Evolutionary conservation across 2,888 invertebrate species (phyloP).

Genomic region (Pandemis heparana): DNA sequence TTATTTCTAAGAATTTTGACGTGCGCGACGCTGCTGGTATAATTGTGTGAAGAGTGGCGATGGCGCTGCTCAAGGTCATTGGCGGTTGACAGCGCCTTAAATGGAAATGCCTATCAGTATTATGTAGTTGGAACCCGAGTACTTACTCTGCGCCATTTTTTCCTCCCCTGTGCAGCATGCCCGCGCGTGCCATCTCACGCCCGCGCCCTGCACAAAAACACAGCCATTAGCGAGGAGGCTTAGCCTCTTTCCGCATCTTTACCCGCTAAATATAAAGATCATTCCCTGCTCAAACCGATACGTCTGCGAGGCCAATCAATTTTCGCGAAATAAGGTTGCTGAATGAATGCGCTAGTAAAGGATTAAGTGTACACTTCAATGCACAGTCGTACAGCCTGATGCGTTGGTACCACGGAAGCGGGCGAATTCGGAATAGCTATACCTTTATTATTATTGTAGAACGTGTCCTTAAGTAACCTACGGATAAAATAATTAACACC

Average conservation of each 20-base stretch:
- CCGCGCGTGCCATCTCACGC: conserved; percentile 91
- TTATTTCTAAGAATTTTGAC: no score
- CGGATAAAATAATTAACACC: background rate
- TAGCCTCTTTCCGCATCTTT: conserved; percentile 66
- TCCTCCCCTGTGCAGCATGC: conserved; percentile 91
- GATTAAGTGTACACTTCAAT: background rate
- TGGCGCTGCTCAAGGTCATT: no score
- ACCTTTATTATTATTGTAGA: no score
- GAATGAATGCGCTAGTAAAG: background rate
- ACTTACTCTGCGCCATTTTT: conserved; percentile 92
- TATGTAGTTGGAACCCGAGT: conserved; percentile 42
- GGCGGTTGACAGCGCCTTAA: background rate
- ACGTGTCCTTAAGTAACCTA: background rate
- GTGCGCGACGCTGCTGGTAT: no score
- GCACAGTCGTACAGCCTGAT: background rate
- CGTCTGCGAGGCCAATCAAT: background rate
- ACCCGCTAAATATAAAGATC: conserved; percentile 63
- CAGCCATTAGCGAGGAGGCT: conserved; percentile 67
- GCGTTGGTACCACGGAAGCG: background rate
- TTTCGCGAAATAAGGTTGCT: background rate
- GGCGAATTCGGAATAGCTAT: no score
- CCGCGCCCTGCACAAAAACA: conserved; percentile 81
- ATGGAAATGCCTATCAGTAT: conserved; percentile 1
- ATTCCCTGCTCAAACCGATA: background rate
- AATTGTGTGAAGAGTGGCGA: no score